phyloP scores from a whole-genome alignment of 2,888 invertebrate genomes.

The Drosophila mercatorum region DNA sequence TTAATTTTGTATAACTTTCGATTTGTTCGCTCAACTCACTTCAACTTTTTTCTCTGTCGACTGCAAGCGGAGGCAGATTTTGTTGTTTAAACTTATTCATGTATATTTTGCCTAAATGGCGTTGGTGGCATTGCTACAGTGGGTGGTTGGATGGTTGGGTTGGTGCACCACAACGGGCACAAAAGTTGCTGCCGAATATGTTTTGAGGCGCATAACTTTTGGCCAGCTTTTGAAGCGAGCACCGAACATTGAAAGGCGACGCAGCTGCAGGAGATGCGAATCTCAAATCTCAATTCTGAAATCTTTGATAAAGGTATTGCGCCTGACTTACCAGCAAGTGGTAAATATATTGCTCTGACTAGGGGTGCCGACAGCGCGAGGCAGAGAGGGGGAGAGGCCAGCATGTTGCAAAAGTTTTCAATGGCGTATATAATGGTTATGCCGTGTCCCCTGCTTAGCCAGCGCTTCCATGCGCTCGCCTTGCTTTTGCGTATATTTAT shows the following conservation, averaged over 20 bases:
- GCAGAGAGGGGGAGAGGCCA: background rate
- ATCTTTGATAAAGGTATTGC: constrained; percentile 53
- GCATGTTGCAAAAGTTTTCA: constrained; percentile 39
- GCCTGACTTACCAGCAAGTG: constrained; percentile 30
- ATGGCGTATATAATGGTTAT: constrained; percentile 42
- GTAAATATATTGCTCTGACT: constrained; percentile 9
- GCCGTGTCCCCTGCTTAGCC: constrained; percentile 8
- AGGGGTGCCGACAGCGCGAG: background rate
- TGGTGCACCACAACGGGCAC: background rate
- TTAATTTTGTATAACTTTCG: constrained; percentile 54
- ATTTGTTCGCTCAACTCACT: constrained; percentile 17
- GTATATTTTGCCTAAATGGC: constrained; percentile 19
- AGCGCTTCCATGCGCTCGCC: background rate
- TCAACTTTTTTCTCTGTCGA: background rate
- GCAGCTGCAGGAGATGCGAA: constrained; percentile 44
- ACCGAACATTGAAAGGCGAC: constrained; percentile 45
- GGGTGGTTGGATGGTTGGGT: constrained; percentile 6
- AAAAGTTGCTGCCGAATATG: constrained; percentile 47
- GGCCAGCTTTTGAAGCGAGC: constrained; percentile 33
- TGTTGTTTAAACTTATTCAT: constrained; percentile 34
- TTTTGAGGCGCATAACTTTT: constrained; percentile 58
- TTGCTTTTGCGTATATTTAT: constrained; percentile 4
- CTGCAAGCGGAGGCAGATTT: background rate
- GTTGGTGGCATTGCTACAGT: background rate
- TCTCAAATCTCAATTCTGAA: constrained; percentile 31